phyloP scores from a whole-genome alignment of 2,113 vertebrate genomes.

The Elaphurus davidianus region DNA sequence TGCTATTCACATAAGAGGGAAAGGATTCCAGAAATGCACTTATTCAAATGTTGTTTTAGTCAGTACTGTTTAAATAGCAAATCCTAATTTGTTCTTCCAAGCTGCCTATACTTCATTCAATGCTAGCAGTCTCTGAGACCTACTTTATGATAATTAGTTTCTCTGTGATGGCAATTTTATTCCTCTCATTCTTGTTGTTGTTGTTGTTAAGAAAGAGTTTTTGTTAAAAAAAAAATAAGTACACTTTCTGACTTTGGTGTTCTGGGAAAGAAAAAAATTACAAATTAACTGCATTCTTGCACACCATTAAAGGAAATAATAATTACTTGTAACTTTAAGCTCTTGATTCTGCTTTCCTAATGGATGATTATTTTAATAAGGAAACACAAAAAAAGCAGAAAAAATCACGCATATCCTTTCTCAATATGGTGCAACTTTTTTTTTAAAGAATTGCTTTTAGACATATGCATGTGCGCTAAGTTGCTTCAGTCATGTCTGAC shows the following conservation, averaged over 20 bases:
- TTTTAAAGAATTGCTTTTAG: not conserved
- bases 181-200: not conserved
- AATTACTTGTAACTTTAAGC: not conserved
- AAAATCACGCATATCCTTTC: not conserved
- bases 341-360: not conserved
- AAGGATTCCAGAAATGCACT: not conserved
- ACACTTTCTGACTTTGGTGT: not conserved
- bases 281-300: not conserved
- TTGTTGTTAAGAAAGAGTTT: not conserved
- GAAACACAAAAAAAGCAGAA: not conserved
- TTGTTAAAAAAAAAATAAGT: not conserved
- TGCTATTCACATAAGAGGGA: not conserved
- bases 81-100: not conserved
- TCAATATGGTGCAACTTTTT: not conserved
- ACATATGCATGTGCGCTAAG: not conserved
- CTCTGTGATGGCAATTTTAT: not conserved
- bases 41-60: not conserved
- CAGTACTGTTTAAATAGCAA: not conserved
- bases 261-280: not conserved
- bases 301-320: not conserved
- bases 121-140: not conserved
- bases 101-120: not conserved
- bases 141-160: not conserved
- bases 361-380: not conserved
- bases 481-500: too few relatives aligned